These are phyloP conservation scores for Hyperoplus immaculatus DNA, from an alignment of 2,797 vertebrate species.

Conservation along the genomic window DNA sequence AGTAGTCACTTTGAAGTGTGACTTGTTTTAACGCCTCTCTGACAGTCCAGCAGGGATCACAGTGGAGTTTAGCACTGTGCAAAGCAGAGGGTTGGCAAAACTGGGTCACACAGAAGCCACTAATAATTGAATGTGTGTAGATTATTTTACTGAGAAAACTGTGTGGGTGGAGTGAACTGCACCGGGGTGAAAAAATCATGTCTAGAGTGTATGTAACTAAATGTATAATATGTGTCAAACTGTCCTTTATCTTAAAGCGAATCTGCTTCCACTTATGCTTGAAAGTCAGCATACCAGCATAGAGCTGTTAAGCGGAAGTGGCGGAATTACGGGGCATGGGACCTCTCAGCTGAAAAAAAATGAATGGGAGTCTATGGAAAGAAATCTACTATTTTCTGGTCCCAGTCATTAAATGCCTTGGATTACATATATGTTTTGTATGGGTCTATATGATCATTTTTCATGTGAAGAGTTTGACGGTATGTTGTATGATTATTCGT, in stretches of 20 bases:
- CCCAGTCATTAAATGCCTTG: too few relatives aligned
- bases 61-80: conserved; percentile 7
- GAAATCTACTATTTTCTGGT: too few relatives aligned
- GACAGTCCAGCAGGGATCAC: conserved; percentile 49
- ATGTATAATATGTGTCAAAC: background rate
- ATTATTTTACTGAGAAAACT: background rate
- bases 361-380: too few relatives aligned
- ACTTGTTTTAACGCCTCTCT: conserved; percentile 22
- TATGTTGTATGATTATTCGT: too few relatives aligned
- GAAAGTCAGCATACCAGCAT: background rate
- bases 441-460: too few relatives aligned
- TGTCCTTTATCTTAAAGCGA: background rate
- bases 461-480: too few relatives aligned
- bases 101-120: background rate
- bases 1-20: conserved; percentile 46
- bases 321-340: too few relatives aligned
- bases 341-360: too few relatives aligned
- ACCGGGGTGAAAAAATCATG: background rate
- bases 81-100: background rate
- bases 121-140: background rate
- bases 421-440: too few relatives aligned
- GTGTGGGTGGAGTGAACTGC: background rate
- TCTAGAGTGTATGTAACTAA: background rate
- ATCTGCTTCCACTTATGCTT: background rate
- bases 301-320: too few relatives aligned